Conservation (phyloP, 1,140 invertebrate genomes). For the Arion vulgaris region DNA sequence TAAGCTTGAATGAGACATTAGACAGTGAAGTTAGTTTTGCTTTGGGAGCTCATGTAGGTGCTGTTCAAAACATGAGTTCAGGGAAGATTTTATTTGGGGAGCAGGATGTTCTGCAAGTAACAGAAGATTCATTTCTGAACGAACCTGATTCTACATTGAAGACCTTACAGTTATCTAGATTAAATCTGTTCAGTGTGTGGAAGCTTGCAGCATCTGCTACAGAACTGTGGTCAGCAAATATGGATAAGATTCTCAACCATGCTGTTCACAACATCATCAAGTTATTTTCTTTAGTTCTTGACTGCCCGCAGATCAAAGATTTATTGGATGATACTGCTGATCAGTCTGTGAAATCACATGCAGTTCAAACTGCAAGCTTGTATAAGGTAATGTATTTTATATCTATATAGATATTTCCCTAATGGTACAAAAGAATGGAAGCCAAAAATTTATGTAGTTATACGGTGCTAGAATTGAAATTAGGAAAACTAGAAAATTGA, state of each 20-base stretch:
- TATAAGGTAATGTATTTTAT: slow-evolving; percentile 45
- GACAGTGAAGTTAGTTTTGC: slow-evolving; percentile 61
- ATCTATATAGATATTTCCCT: too few species aligned
- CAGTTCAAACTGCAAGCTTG: slow-evolving; percentile 57
- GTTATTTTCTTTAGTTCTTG: slow-evolving; percentile 61
- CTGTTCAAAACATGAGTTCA: slow-evolving; percentile 51
- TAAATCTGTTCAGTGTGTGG: slow-evolving; percentile 62
- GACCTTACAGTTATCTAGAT: slow-evolving; percentile 50
- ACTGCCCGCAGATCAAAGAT: slow-evolving; percentile 53
- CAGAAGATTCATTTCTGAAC: slow-evolving; percentile 14
- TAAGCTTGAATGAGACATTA: slow-evolving; percentile 54
- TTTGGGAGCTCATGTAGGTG: slow-evolving; percentile 44
- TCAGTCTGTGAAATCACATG: slow-evolving; percentile 40
- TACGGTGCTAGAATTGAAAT: too few species aligned
- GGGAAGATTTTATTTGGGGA: slow-evolving; percentile 69
- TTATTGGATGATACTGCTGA: slow-evolving; percentile 46
- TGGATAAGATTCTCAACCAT: slow-evolving; percentile 60
- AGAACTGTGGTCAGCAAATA: slow-evolving; percentile 62
- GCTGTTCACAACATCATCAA: slow-evolving; percentile 60
- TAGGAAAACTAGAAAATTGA: too few species aligned
- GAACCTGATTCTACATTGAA: slow-evolving; percentile 46
- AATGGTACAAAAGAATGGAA: too few species aligned
- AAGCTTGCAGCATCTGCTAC: slow-evolving; percentile 60
- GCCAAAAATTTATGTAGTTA: too few species aligned
- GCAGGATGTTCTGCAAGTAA: slow-evolving; percentile 45